Evolutionary conservation across 23 tunicate species (phyloP), one percentile per base, ranked within the genome.

Genomic region (Styela clava): DNA sequence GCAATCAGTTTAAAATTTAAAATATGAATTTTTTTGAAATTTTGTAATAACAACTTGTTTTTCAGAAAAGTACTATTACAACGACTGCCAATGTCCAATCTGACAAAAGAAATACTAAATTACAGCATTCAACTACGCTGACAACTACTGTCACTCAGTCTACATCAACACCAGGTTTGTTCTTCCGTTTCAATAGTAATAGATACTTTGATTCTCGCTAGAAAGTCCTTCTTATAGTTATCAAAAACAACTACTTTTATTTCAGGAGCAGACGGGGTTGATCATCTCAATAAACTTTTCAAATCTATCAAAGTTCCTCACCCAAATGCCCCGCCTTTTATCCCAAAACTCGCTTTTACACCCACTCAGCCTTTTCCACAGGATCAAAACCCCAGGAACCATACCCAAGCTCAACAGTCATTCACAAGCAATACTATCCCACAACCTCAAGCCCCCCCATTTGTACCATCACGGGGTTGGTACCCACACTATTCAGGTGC

Each of bases 211-310:
- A n/a, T n/a, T n/a, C n/a, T n/a, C n/a, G n/a, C n/a, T n/a, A n/a
- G n/a, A n/a, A n/a, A n/a, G n/a, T n/a, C n/a, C n/a, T n/a, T n/a
- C n/a, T n/a, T n/a, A n/a, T n/a, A n/a, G n/a, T n/a, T n/a, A n/a
- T n/a, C n/a, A n/a, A n/a, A n/a, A n/a, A n/a, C n/a, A n/a, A n/a
- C n/a, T n/a, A n/a, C n/a, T n/a, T n/a, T n/a, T n/a, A n/a, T 23
- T 76, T 76, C 52, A 44, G 65, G 31, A 18, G 52, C n/a, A 51
- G 44, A 36, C n/a, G 81, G 44, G 5, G 28, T 23, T 0, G 65
- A 76, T 20, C 81, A 76, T 76, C 81, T 76, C 31, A 56, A 76
- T 24, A 52, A 76, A 33, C 81, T 76, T 52, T 76, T 76, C 81
- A 76, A 76, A 76, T 76, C 81, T 25, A 76, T 76, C 27, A 76